Evolutionary conservation across 1,140 invertebrate genomes (phyloP), one percentile per base, ranked within the genome.

Genomic region (Drosophila funebris): DNA sequence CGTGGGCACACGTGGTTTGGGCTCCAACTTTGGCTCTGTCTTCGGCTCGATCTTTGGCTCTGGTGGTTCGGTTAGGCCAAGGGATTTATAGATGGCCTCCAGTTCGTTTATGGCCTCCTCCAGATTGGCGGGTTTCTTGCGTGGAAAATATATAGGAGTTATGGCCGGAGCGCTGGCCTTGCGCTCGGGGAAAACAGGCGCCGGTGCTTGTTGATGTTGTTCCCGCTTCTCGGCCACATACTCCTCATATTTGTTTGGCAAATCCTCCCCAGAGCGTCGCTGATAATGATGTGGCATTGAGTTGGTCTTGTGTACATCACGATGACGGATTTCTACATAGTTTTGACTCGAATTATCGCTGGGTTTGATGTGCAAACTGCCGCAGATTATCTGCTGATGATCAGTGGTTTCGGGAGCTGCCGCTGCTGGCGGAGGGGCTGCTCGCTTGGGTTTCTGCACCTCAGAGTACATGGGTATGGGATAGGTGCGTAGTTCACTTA

Each of bases 91-190:
- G 85, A 98, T 97, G 11, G 96, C 95, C 92, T 98, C 97, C 27
- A 98, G 91, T 92, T 98, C 97, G 75, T 95, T 95, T 5, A 98
- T 92, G 41, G 96, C 97, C 78, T 97, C 96, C 90, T 97, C 96
- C 22, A 97, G 93, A 91, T 97, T 97, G 14, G 94, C 94, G 0
- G 96, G 96, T 79, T 94, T 94, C 73, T 91, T 91, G 41, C 90
- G 90, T 5, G 89, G 84, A 39, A 85, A 83, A 8, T 73, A 84
- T 0, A 90, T 92, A 85, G 87, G 60, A 1, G 24, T 37, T 3
- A 37, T 36, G 0, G 57, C 56, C 0, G 73, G 68, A 60, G 92
- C 92, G 16, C 81, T 80, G 2, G 56, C 48, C 24, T 82, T 83
- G 88, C 93, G 56, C 8, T 74, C 67, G 9, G 53, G 27, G 18